Base-by-base conservation (phyloP, 2,113 vertebrate species). In the Xiphophorus hellerii region DNA sequence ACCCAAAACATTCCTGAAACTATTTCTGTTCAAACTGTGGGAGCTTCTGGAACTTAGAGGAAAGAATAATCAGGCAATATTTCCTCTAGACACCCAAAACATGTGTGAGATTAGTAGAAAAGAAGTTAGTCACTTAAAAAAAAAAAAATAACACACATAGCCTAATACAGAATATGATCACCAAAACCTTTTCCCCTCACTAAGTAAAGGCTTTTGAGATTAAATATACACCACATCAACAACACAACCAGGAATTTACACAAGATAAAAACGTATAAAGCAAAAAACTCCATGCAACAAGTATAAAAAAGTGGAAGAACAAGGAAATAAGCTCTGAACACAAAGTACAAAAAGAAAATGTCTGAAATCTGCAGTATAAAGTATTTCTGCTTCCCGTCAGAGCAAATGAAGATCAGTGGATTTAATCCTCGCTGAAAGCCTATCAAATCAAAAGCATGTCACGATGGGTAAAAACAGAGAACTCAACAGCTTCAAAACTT, bases 1-100 rank as follows among this genome's bases (percentile, higher is more conserved):
- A 74, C 28, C 28, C 1, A 28, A 28, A 20, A 67, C 14, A 70
- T 66, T 13, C 25, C 20, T 20, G 71, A 62, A 37, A 68, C 60
- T 84, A 31, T 74, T 86, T 77, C 54, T 71, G 66, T 70, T 70
- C 20, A 64, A n/a, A 39, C 3, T 5, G 11, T 44, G 31, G 64
- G 67, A 77, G 77, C 51, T 30, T 54, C 2, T 0, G 35, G 63
- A 69, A 66, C 60, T 60, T 42, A 35, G 62, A 66, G 68, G 72
- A 76, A 42, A 71, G 60, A 61, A 31, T 42, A 0, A 44, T 48
- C 22, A 62, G 48, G 62, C 2, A 69, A 28, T 17, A 42, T 64
- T 73, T 69, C 29, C 68, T 73, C 73, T 44, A 39, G 48, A 67
- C 67, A 5, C 64, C 62, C 8, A 13, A 44, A 33, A 39, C 30